These are phyloP conservation scores for Ochropacha duplaris DNA, from an alignment of 2,888 invertebrate genomes.

Conservation along the genomic window DNA sequence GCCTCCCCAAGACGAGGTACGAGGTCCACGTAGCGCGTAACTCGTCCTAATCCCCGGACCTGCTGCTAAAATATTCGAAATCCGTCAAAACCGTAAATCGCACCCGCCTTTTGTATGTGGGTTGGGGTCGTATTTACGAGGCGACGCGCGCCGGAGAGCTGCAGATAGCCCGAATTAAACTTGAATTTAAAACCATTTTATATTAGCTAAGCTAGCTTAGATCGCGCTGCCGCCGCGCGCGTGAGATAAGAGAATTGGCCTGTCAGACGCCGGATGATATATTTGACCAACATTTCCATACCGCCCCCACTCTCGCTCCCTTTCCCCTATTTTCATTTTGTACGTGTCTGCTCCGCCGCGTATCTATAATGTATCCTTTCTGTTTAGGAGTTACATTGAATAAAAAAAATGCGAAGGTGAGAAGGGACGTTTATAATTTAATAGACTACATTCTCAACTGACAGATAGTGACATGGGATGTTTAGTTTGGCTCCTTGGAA, in stretches of 20 bases:
- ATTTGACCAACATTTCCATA: conserved; percentile 95
- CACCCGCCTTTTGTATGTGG: conserved; percentile 71
- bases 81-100: conserved; percentile 81
- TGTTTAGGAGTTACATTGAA: conserved; percentile 76
- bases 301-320: conserved; percentile 62
- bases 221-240: conserved; percentile 83
- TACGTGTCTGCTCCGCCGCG: conserved; percentile 78
- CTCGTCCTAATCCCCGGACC: conserved; percentile 55
- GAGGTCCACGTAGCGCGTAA: conserved; percentile 47
- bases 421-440: conserved; percentile 68
- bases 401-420: conserved; percentile 69
- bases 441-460: conserved; percentile 63
- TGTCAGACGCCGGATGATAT: conserved; percentile 94
- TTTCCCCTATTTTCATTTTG: conserved; percentile 81
- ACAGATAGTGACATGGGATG: conserved; percentile 52
- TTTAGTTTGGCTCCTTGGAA: conserved; percentile 28
- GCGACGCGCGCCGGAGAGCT: conserved; percentile 60
- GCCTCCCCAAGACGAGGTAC: conserved; percentile 27
- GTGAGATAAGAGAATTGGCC: conserved; percentile 94
- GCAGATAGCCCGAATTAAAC: conserved; percentile 82
- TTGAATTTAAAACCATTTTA: conserved; percentile 84
- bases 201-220: conserved; percentile 83
- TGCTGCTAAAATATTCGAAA: conserved; percentile 73
- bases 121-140: conserved; percentile 68
- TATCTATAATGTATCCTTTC: conserved; percentile 79